These are phyloP conservation scores for Branchellion lobata DNA, from an alignment of 2,888 invertebrate genomes.

Conservation along the genomic window DNA sequence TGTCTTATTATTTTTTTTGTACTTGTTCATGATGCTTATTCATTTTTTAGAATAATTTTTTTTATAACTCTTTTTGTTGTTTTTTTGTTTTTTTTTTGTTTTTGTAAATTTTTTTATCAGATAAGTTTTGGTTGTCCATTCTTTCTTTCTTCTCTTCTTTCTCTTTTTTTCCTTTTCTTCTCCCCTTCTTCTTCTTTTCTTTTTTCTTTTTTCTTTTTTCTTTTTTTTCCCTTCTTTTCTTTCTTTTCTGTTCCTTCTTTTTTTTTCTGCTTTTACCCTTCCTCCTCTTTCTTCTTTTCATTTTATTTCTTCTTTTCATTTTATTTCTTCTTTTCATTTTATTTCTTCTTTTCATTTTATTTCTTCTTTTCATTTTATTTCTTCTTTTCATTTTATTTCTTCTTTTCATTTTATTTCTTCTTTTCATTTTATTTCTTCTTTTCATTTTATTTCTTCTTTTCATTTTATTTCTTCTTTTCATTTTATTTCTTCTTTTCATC, in stretches of 20 bases:
- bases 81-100: slow-evolving; percentile 11
- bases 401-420: neutral
- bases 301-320: too few relatives aligned
- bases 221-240: slow-evolving; percentile 16
- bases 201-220: neutral
- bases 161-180: neutral
- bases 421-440: neutral
- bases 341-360: neutral
- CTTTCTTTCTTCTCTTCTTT: neutral
- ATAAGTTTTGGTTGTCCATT: too few relatives aligned
- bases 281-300: too few relatives aligned
- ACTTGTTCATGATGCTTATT: neutral
- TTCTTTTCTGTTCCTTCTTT: slow-evolving; percentile 5
- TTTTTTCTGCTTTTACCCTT: neutral
- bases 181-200: neutral
- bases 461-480: slow-evolving; percentile 22
- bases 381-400: neutral
- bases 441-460: neutral
- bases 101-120: too few relatives aligned
- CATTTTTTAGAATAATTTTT: slow-evolving; percentile 11
- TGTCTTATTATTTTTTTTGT: neutral
- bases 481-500: neutral
- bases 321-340: too few relatives aligned
- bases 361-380: neutral
- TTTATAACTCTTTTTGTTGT: neutral